Evolutionary conservation across 2,888 invertebrate species (phyloP), one percentile per base, ranked within the genome.

Genomic region (Psococerastis gibbosa): DNA sequence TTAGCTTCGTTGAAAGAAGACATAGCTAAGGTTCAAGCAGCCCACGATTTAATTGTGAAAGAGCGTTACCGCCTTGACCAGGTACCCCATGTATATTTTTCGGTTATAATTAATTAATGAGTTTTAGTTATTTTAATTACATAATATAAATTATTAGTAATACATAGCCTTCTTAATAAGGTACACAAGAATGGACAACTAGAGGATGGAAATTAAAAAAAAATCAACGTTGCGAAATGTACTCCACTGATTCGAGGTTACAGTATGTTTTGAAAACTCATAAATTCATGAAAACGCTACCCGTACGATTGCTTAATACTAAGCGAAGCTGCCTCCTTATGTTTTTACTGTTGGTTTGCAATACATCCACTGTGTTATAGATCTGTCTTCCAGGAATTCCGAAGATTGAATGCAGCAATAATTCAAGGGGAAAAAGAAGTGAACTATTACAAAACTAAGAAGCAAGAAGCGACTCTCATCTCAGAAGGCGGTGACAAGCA

Each of bases 401-500:
- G 66, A 38, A 65, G 66, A 49, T 49, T 73, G 20, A 64, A 66
- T 1, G 60, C 56, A 3, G 57, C 58, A 3, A 64, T 71, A 34
- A 58, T 63, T 16, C 55, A 52, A 22, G 71, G 71, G 49, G 59
- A 55, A 43, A 57, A 59, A 20, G 64, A 67, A 44, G 50, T 68
- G 35, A 57, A 61, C 11, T 52, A 52, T 20, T 45, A 42, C 51
- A 58, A 63, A 49, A 65, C 64, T 46, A 69, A 68, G 54, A 64
- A 70, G 16, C 68, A 72, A 55, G 68, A 71, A 50, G 61, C 68
- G 6, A 56, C 66, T 45, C 55, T 70, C n/a, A 60, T 65, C 42
- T 66, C 68, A 50, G 72, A 73, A 47, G 72, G 71, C 15, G 71
- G 71, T 1, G 60, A 68, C 32, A 74, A 72, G 48, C 65, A 69